These are phyloP conservation scores for Podarcis raffonei DNA, from an alignment of 2,113 vertebrate species.

Conservation along the genomic window DNA sequence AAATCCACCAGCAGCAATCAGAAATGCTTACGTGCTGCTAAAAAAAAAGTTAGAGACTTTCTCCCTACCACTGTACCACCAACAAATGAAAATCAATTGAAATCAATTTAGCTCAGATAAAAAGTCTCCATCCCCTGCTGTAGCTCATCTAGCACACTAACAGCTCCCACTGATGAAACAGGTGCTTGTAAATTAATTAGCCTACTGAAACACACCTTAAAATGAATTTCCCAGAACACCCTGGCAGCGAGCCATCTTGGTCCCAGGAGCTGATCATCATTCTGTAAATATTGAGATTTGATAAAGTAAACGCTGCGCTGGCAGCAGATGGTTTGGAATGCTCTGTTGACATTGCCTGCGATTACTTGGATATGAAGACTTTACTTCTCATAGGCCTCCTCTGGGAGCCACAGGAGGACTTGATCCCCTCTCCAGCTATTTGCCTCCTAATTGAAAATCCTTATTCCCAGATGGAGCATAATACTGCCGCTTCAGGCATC, in stretches of 20 bases:
- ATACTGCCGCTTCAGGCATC: conserved; percentile 73
- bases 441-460: conserved; percentile 94
- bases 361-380: conserved; percentile 83
- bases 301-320: conserved; percentile 87
- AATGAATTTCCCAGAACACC: conserved; percentile 80
- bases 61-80: conserved; percentile 69
- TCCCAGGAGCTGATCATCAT: conserved; percentile 86
- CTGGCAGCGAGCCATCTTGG: conserved; percentile 87
- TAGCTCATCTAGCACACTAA: conserved; percentile 78
- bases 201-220: conserved; percentile 89
- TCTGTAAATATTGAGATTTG: conserved; percentile 96
- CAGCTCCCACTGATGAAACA: conserved; percentile 84
- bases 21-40: conserved; percentile 18
- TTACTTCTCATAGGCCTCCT: conserved; percentile 77
- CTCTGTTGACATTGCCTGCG: conserved; percentile 81
- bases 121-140: conserved; percentile 75
- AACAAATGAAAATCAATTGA: conserved; percentile 82
- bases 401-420: conserved; percentile 78
- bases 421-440: conserved; percentile 83
- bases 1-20: conserved; percentile 32
- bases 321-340: conserved; percentile 91
- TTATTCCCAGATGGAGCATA: conserved; percentile 88
- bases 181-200: conserved; percentile 95
- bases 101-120: conserved; percentile 79
- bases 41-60: conserved; percentile 22